These are phyloP conservation scores for Hyperoplus lanceolatus DNA, from an alignment of 2,797 vertebrate genomes.

Conservation along the genomic window DNA sequence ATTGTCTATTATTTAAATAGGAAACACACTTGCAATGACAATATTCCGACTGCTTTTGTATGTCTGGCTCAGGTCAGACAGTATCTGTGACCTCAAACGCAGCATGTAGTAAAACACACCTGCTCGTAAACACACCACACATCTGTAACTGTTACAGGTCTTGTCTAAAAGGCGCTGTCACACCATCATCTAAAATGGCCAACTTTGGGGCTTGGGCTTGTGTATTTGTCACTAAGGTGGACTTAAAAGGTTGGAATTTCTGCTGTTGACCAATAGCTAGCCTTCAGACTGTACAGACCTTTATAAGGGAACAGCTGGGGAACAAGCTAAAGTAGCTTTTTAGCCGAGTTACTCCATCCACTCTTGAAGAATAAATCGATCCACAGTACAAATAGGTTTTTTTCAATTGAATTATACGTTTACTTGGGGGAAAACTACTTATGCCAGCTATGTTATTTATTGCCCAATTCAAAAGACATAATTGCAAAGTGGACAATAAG, in stretches of 20 bases:
- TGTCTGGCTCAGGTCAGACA: slow-evolving; percentile 4
- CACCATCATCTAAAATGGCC: neutral
- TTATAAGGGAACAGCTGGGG: neutral
- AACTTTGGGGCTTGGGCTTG: neutral
- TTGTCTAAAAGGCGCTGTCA: slow-evolving; percentile 7
- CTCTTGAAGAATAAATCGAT: neutral
- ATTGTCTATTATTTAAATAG: slow-evolving; percentile 54
- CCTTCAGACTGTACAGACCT: neutral
- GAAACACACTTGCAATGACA: slow-evolving; percentile 46
- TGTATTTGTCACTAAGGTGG: neutral
- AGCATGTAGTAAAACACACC: slow-evolving; percentile 20
- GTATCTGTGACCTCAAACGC: slow-evolving; percentile 43
- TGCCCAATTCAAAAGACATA: neutral
- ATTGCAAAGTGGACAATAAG: neutral
- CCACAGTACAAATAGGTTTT: neutral
- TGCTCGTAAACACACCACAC: slow-evolving; percentile 25
- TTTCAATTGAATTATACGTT: neutral
- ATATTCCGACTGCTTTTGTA: slow-evolving; percentile 33
- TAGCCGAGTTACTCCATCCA: neutral
- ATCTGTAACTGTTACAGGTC: neutral
- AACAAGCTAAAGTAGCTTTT: neutral
- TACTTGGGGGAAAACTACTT: neutral
- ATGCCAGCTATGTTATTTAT: no score
- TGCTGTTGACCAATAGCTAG: neutral
- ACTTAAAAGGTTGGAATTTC: neutral